phyloP scores from a whole-genome alignment of 2,113 vertebrate species.

The Noctilio leporinus region DNA sequence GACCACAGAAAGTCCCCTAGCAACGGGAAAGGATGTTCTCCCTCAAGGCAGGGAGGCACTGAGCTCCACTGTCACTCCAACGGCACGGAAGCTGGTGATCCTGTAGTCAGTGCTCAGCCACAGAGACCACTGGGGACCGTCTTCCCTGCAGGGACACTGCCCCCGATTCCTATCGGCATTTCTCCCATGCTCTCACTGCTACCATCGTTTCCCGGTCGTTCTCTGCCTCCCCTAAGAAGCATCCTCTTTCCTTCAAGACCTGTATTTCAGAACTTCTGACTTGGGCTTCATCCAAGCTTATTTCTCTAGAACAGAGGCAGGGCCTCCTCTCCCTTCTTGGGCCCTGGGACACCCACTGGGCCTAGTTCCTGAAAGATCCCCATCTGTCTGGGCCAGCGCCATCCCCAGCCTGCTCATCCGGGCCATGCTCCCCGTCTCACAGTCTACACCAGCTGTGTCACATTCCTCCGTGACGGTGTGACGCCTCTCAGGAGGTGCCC shows the following conservation, averaged over 20 bases:
- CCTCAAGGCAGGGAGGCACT: too few relatives aligned
- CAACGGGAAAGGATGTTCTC: fast-evolving
- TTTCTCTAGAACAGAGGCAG: not conserved
- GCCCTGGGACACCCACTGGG: fast-evolving
- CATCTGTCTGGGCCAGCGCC: not conserved
- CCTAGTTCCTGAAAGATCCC: too few relatives aligned
- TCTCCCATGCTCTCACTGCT: not conserved
- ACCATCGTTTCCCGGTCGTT: fast-evolving
- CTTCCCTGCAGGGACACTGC: not conserved
- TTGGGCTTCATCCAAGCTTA: not conserved
- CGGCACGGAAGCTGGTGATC: fast-evolving
- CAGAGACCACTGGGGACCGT: not conserved
- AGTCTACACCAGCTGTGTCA: fast-evolving
- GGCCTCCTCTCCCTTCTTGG: too few relatives aligned
- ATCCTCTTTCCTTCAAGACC: not conserved
- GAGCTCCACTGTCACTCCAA: not conserved
- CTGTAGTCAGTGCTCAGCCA: fast-evolving
- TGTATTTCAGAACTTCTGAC: not conserved
- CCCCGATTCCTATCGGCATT: fast-evolving
- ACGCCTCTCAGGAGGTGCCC: not conserved
- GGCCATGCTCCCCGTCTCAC: fast-evolving
- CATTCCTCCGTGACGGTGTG: fast-evolving
- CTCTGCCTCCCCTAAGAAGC: not conserved
- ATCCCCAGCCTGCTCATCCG: fast-evolving
- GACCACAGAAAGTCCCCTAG: fast-evolving